Evolutionary conservation across 2,888 invertebrate species (phyloP).

Genomic region (Seira sanloemensis): DNA sequence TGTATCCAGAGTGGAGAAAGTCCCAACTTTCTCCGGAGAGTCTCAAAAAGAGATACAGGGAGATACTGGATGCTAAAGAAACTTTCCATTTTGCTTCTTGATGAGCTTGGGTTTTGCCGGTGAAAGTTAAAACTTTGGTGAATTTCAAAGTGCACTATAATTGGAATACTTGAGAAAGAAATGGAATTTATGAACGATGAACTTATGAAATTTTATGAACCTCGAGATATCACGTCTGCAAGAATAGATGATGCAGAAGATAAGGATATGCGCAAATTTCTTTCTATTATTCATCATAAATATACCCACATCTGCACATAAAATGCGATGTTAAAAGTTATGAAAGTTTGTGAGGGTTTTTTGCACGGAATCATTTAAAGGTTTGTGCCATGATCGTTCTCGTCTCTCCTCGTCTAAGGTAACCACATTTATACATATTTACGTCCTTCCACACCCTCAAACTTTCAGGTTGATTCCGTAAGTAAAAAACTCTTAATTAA

Average conservation of each 20-base stretch:
- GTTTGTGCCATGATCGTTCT: not conserved
- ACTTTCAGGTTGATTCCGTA: no score
- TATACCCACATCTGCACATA: conserved; percentile 1
- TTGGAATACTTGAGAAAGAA: no score
- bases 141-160: no score
- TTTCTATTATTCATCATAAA: conserved; percentile 38
- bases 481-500: no score
- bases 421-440: not conserved
- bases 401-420: not conserved
- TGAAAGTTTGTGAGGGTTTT: not conserved
- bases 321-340: not conserved
- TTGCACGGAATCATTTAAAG: not conserved
- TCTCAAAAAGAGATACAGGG: no score
- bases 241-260: conserved; percentile 20
- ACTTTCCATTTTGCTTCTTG: not conserved
- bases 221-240: not conserved
- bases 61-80: not conserved
- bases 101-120: conserved; percentile 8
- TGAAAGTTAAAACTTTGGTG: not conserved
- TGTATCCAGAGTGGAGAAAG: no score
- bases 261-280: conserved; percentile 45
- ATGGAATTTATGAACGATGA: conserved; percentile 4
- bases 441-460: not conserved
- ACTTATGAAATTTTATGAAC: conserved; percentile 14
- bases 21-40: no score